Percentiles rank a stretch among this genome's conserved stretches.
These are phyloP conservation scores for Pasiphila rectangulata DNA, from an alignment of 2,888 invertebrate species.

Conservation along the genomic window DNA sequence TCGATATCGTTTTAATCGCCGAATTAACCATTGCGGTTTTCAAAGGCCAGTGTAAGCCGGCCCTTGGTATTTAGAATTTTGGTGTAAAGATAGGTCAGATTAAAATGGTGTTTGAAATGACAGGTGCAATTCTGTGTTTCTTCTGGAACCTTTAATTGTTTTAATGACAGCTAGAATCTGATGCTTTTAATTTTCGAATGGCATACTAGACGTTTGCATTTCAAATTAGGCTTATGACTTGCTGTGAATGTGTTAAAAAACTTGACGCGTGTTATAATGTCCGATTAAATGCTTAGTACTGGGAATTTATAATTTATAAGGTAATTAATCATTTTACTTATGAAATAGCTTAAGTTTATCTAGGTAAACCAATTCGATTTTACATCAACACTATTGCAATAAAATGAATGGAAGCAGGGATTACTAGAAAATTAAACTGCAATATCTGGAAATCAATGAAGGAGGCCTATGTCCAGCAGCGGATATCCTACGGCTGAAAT, in stretches of 20 bases:
- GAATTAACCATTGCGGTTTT: constrained; percentile 37
- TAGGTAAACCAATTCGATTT: too few species aligned
- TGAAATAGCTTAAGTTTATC: too few species aligned
- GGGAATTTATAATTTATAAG: constrained; percentile 26
- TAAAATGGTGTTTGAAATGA: constrained; percentile 27
- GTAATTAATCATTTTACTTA: constrained; percentile 24
- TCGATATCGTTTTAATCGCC: constrained; percentile 51
- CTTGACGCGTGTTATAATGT: constrained; percentile 15
- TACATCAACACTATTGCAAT: too few species aligned
- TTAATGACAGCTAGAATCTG: constrained; percentile 46
- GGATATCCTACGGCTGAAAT: too few species aligned
- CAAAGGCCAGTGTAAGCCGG: constrained; percentile 30
- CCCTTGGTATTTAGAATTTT: constrained; percentile 11
- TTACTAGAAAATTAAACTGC: too few species aligned
- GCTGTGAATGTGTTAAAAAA: constrained; percentile 3
- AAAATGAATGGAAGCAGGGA: too few species aligned
- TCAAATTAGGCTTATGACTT: constrained; percentile 26
- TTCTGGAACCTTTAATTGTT: constrained; percentile 42
- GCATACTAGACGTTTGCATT: constrained; percentile 34
- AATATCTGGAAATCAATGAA: too few species aligned
- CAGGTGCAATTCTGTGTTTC: constrained; percentile 40
- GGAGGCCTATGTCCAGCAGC: too few species aligned
- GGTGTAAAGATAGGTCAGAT: constrained; percentile 6
- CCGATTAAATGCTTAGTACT: too few species aligned
- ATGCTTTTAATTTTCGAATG: constrained; percentile 37